These are phyloP conservation scores for Hirtodrosophila duncani DNA, from an alignment of 2,888 invertebrate species.

Conservation along the genomic window DNA sequence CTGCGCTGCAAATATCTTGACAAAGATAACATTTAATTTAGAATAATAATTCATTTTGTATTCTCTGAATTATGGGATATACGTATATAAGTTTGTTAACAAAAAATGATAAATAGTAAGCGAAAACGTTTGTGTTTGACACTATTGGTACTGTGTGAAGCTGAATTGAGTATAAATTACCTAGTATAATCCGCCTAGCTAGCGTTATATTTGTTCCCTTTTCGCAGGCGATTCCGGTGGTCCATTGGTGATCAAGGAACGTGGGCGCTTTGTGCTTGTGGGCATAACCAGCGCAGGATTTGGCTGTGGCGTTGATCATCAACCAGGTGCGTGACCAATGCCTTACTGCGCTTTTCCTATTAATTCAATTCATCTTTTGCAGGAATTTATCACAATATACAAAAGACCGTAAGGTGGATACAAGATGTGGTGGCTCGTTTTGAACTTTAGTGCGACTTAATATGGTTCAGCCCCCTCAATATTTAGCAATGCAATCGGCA, in stretches of 20 bases:
- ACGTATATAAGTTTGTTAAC: no score
- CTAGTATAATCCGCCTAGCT: no score
- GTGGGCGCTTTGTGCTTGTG: constrained; percentile 85
- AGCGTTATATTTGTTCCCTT: background rate
- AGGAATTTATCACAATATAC: constrained; percentile 90
- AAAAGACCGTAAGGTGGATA: constrained; percentile 85
- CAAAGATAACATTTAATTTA: no score
- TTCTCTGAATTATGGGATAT: no score
- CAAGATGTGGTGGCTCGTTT: constrained; percentile 79
- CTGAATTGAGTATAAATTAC: no score
- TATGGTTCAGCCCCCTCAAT: constrained; percentile 16
- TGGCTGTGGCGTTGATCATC: constrained; percentile 90
- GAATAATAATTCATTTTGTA: no score
- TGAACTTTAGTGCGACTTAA: constrained; percentile 33
- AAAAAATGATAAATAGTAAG: no score
- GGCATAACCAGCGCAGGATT: constrained; percentile 92
- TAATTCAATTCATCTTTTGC: background rate
- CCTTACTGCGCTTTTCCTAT: no score
- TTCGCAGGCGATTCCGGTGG: constrained; percentile 89
- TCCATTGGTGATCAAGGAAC: constrained; percentile 85
- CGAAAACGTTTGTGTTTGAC: no score
- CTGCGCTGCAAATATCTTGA: no score
- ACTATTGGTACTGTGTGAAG: no score
- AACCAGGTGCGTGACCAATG: constrained; percentile 80
- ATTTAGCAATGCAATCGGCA: constrained; percentile 18